Base-by-base conservation (phyloP, 2,797 vertebrate species). In the Acanthurus tractus region DNA sequence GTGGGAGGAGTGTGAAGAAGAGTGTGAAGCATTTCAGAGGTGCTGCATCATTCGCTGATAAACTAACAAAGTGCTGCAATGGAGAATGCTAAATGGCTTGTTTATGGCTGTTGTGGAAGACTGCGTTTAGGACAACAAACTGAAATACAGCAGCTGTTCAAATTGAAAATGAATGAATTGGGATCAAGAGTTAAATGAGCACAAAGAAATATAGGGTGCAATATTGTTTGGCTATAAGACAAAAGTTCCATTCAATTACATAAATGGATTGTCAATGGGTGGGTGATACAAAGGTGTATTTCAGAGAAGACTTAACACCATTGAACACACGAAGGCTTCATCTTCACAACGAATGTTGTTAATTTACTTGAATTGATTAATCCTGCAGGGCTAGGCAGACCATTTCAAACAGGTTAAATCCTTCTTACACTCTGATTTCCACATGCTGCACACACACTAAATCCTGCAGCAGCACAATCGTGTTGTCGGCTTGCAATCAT, bases 11-110 rank as follows among this genome's bases (percentile, higher is more conserved):
- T 55, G 75, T 29, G 76, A 77, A 55, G 82, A 82, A 75, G 76
- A 77, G 76, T 55, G 75, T 29, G 76, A 77, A 55, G 82, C 52
- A 61, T 78, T 89, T 70, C 68, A n/a, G 74, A 59, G 78, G 81
- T 64, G 78, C 86, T 91, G 87, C 85, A 91, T 91, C 91, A 90
- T 81, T 86, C 2, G 34, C 72, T 84, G 89, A 93, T 92, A 86
- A 91, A 92, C 78, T 79, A 63, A 76, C 78, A 84, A 79, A 77
- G 66, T 73, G 79, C 83, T 11, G 67, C 57, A 44, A 78, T 63
- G 75, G 82, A 83, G 81, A 85, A 82, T 84, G 42, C 74, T 88
- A 91, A 92, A 93, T 84, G 87, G 79, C 73, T 86, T 85, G 83
- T 91, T 92, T 88, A 88, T 85, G 78, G 79, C 62, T 62, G 76